A percentile compares a stretch with the other conserved stretches of the same genome.
Evolutionary conservation across 2,888 invertebrate genomes (phyloP).

Genomic region (Resseliella maxima): DNA sequence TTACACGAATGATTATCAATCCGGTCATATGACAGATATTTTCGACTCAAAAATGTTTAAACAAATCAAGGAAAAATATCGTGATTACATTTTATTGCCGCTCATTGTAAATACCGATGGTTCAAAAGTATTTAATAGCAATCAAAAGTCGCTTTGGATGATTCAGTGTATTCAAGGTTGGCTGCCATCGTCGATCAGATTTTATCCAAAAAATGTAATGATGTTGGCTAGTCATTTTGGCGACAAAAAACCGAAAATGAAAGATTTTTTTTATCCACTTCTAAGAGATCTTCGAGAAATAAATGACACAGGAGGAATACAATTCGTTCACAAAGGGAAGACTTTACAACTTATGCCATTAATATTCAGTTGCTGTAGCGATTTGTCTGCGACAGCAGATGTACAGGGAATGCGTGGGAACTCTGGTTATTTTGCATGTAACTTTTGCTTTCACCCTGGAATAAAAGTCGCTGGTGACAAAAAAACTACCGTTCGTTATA

Average conservation of each 20-base stretch:
- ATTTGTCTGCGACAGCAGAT: neutral
- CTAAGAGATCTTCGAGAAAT: neutral
- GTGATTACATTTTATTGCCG: neutral
- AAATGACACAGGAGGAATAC: neutral
- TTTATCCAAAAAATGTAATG: neutral
- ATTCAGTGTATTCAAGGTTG: neutral
- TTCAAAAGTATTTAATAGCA: neutral
- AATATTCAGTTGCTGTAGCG: neutral
- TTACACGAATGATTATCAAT: neutral
- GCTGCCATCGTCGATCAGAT: neutral
- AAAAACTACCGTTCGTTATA: neutral
- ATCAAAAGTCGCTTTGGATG: neutral
- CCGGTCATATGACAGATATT: neutral
- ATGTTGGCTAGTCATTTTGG: neutral
- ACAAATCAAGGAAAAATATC: neutral
- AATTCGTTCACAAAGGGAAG: neutral
- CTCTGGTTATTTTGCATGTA: neutral
- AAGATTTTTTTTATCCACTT: slow-evolving; percentile 9
- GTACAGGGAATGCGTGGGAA: neutral
- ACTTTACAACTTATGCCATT: neutral
- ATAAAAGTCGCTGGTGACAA: neutral
- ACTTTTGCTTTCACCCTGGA: neutral
- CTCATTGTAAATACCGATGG: slow-evolving; percentile 1
- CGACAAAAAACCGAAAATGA: neutral
- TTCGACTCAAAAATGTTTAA: neutral